Conservation (phyloP, 2,113 vertebrate species). For the Urocolius indicus region DNA sequence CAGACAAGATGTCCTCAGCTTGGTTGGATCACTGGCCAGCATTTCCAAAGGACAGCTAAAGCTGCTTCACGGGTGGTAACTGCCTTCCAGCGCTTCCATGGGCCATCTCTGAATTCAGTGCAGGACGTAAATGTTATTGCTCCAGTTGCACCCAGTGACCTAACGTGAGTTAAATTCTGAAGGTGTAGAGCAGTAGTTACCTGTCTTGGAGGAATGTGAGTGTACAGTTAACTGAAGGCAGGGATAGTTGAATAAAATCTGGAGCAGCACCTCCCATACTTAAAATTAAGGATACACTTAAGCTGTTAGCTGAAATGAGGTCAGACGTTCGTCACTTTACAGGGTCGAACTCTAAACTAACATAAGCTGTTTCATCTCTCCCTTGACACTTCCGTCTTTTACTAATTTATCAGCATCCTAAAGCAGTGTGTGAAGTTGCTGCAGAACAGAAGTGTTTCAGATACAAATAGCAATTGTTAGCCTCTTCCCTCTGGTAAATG, state of each 20-base stretch:
- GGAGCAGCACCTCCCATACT: not conserved
- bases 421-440: conserved; percentile 48
- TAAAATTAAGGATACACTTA: conserved; percentile 57
- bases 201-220: not conserved
- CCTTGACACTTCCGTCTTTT: conserved; percentile 40
- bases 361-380: conserved; percentile 66
- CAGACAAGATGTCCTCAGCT: not conserved
- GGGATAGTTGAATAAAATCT: not conserved
- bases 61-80: not conserved
- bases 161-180: not conserved
- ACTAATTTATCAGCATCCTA: conserved; percentile 66
- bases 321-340: not conserved
- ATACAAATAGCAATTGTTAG: conserved; percentile 61
- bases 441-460: conserved; percentile 40
- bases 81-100: not conserved
- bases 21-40: not conserved
- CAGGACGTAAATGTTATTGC: not conserved
- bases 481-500: conserved; percentile 61
- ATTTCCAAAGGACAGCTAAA: not conserved
- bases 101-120: not conserved
- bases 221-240: not conserved
- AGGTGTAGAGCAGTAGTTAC: not conserved
- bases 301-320: conserved; percentile 41
- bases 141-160: not conserved
- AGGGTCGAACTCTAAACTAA: conserved; percentile 60